Evolutionary conservation across 37 sponge, comb jelly and placozoan genomes (phyloP), one percentile per base, ranked within the genome.

Genomic region (Spongilla lacustris): DNA sequence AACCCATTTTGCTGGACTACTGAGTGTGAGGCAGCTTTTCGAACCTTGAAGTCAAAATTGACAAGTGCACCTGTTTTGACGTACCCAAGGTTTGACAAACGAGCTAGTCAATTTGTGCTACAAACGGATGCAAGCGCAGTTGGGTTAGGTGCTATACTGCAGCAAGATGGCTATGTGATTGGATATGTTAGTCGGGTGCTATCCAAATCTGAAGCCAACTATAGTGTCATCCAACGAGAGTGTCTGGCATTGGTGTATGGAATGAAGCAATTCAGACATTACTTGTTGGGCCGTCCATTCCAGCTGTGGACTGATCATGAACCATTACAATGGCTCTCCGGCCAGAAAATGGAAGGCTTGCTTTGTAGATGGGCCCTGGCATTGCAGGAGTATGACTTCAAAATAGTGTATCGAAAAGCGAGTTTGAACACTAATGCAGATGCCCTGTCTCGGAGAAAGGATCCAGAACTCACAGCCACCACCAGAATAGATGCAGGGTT

Each of bases 41-140:
- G 26, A n/a, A 30, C 71, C 11, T 71, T 93, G 31, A 93, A 89
- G 71, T 3, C 0, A 4, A 66, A 84, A 2, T 81, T 93, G 0
- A 66, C 36, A 0, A 24, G 66, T 8, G 84, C 87, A 26, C 87
- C 89, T 30, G 78, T 94, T 28, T 35, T 94, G 9, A 29, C 90
- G 4, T 94, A 83, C 36, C 90, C 88, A 0, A 37, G 38, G 19
- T 82, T 91, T 34, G 84, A 77, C 36, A 28, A 17, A 9, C 32
- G 74, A 34, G 87, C 83, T 35, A 37, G 75, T 21, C 32, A 30
- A 9, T 87, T 91, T 49, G 30, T 83, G 0, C 71, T 94, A 21
- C 87, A 83, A 69, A 94, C 89, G 1, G 95, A 94, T 83, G 94
- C 94, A 25, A 89, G 87, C 72, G 75, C 70, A n/a, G 29, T 77